A percentile compares a stretch with the other conserved stretches of the same genome.
These are phyloP conservation scores for Ciconia nigra DNA, from an alignment of 2,797 vertebrate species.

Conservation along the genomic window DNA sequence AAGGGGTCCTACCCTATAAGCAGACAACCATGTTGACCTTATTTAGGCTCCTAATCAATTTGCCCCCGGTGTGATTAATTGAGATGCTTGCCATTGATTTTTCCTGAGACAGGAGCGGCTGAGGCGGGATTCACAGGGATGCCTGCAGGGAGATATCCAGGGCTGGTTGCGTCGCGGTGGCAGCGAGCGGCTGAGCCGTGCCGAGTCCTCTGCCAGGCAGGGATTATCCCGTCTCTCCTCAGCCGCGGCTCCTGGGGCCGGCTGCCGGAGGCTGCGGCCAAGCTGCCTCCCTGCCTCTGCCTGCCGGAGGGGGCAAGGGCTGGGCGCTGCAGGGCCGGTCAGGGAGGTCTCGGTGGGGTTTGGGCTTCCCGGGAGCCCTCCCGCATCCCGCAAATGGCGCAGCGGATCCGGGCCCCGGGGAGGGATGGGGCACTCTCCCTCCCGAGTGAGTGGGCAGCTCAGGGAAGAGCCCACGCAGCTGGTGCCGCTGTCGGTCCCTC, in stretches of 20 bases:
- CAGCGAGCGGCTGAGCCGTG: not conserved
- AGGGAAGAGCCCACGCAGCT: accelerated
- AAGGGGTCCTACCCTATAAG: constrained; percentile 85
- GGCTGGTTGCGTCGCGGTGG: accelerated
- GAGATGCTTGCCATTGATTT: constrained; percentile 84
- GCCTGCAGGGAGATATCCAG: not conserved
- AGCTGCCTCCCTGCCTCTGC: not conserved
- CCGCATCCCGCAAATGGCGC: accelerated
- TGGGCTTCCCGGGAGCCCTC: not conserved
- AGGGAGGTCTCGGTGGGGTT: accelerated
- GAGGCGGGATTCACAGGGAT: not conserved
- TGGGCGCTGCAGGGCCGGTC: accelerated
- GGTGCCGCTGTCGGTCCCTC: accelerated
- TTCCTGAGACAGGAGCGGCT: not conserved
- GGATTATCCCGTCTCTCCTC: not conserved
- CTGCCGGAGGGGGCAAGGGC: not conserved
- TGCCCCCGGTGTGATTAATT: constrained; percentile 81
- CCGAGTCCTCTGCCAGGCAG: not conserved
- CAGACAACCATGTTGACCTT: constrained; percentile 85
- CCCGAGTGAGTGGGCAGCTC: accelerated
- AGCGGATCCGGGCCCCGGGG: accelerated
- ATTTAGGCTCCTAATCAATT: constrained; percentile 84
- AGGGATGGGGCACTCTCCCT: not conserved
- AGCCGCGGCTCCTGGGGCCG: accelerated
- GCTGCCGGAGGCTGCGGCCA: not conserved